phyloP scores from a whole-genome alignment of 2,113 vertebrate genomes.

The Hystrix cristata region DNA sequence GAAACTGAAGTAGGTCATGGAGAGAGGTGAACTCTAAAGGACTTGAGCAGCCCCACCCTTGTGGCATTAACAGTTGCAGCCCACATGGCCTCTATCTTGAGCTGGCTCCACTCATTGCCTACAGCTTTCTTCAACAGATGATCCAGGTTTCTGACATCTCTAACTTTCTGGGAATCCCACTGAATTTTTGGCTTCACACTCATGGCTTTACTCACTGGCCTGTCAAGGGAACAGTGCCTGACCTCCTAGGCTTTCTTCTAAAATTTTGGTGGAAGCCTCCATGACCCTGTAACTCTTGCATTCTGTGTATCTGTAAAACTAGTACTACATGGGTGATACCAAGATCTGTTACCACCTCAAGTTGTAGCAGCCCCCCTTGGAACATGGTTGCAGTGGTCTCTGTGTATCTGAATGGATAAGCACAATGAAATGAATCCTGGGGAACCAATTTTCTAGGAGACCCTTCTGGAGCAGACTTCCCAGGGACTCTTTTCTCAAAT shows the following conservation, averaged over 20 bases:
- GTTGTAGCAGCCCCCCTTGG: no score
- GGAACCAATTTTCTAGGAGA: no score
- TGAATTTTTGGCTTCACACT: not conserved
- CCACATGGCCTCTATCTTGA: not conserved
- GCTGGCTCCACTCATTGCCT: not conserved
- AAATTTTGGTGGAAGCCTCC: not conserved
- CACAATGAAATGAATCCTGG: no score
- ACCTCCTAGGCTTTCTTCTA: not conserved
- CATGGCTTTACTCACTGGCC: not conserved
- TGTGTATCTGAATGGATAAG: no score
- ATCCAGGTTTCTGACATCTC: not conserved
- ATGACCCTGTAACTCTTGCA: not conserved
- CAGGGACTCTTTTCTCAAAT: no score
- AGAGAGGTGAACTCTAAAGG: not conserved
- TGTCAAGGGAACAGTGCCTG: not conserved
- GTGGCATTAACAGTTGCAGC: no score
- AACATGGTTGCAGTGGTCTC: no score
- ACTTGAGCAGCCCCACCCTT: not conserved
- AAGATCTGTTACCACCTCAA: no score
- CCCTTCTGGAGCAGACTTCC: no score
- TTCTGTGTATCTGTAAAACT: not conserved
- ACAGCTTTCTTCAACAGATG: not conserved
- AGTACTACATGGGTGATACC: not conserved
- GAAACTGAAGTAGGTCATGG: no score
- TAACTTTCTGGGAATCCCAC: not conserved